These are phyloP conservation scores for Eupithecia tripunctaria DNA, from an alignment of 2,888 invertebrate species.

Conservation along the genomic window DNA sequence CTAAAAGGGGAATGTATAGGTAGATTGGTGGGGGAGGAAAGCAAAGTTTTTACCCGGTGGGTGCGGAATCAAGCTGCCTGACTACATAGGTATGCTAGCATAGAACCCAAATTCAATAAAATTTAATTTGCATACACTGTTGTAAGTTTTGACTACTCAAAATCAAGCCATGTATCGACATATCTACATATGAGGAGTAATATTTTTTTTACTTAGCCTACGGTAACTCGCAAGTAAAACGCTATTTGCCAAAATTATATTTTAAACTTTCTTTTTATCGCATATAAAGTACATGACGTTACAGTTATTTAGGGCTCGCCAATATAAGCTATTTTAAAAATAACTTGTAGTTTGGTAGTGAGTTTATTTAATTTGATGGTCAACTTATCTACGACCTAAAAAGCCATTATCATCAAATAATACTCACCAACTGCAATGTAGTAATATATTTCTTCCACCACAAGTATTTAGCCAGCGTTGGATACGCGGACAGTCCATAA, in stretches of 20 bases:
- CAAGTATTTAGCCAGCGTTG: slow-evolving; percentile 22
- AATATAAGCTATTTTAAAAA: no score
- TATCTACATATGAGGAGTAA: neutral
- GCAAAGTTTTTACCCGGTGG: neutral
- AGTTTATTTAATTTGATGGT: neutral
- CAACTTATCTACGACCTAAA: neutral
- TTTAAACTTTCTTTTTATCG: no score
- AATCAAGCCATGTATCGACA: neutral
- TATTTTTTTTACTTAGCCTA: neutral
- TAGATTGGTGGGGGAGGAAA: no score
- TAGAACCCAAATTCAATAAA: neutral
- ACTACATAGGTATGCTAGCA: no score
- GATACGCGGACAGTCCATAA: slow-evolving; percentile 24
- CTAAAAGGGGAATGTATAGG: no score
- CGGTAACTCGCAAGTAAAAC: neutral
- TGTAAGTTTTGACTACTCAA: neutral
- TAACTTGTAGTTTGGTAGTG: no score
- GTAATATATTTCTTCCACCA: slow-evolving; percentile 36
- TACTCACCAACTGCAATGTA: slow-evolving; percentile 25
- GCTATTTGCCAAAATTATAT: neutral
- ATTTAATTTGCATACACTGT: no score
- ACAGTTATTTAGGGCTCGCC: no score
- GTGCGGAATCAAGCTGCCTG: no score
- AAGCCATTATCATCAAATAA: neutral
- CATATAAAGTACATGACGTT: no score